Conservation (phyloP, 2,888 invertebrate genomes). For the Noctua comes region DNA sequence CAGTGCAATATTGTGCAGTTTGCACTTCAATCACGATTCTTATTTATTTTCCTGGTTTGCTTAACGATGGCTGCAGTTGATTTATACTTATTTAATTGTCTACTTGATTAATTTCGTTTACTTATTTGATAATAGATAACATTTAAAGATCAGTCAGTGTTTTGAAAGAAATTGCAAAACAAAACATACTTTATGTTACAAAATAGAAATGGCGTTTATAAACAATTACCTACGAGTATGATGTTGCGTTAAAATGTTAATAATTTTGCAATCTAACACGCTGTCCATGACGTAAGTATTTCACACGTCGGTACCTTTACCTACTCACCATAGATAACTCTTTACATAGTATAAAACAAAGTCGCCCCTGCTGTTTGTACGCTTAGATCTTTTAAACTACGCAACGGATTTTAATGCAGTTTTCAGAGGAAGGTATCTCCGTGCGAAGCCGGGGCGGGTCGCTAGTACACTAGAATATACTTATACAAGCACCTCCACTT, state of each 20-base stretch:
- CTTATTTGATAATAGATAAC: neutral
- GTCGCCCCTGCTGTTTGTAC: too few species aligned
- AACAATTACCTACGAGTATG: slow-evolving; percentile 12
- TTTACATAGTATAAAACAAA: too few species aligned
- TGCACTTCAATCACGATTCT: neutral
- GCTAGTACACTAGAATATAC: too few species aligned
- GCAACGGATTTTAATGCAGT: too few species aligned
- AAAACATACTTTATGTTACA: neutral
- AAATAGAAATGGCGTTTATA: slow-evolving; percentile 20
- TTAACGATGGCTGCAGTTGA: neutral
- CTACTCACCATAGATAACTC: neutral
- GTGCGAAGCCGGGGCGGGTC: too few species aligned
- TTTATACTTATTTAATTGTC: slow-evolving; percentile 7
- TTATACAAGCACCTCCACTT: too few species aligned
- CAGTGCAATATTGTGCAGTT: neutral
- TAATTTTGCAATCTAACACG: slow-evolving; percentile 13
- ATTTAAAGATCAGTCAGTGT: neutral
- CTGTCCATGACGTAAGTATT: neutral
- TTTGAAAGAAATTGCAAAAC: slow-evolving; percentile 28
- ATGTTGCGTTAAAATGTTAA: slow-evolving; percentile 38
- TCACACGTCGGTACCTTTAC: neutral
- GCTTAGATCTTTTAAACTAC: too few species aligned
- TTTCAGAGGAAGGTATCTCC: too few species aligned
- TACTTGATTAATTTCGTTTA: neutral
- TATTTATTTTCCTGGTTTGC: slow-evolving; percentile 4